A percentile compares a stretch with the other conserved stretches of the same genome.
phyloP scores from a whole-genome alignment of 2,113 vertebrate genomes.

The Pithys albifrons region DNA sequence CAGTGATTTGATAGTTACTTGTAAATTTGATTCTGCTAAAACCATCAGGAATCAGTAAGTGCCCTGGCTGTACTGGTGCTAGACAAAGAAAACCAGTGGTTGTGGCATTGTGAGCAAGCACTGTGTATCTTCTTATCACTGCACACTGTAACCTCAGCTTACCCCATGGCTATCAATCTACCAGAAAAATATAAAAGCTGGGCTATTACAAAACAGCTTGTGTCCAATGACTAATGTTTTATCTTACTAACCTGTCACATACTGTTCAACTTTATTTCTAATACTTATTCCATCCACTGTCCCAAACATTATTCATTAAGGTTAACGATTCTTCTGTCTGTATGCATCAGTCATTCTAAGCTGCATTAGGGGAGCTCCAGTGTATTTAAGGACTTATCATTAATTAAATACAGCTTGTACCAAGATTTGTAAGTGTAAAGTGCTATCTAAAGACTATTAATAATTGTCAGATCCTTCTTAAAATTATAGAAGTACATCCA shows the following conservation, averaged over 20 bases:
- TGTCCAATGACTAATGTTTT: neutral
- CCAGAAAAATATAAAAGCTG: neutral
- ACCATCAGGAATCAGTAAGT: neutral
- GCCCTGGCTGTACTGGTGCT: neutral
- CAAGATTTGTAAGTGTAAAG: constrained; percentile 25
- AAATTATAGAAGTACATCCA: neutral
- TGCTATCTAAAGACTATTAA: neutral
- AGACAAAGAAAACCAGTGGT: neutral
- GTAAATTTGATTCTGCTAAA: neutral
- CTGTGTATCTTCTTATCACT: fast-evolving
- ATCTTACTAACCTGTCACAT: neutral
- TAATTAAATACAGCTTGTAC: constrained; percentile 10
- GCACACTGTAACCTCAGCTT: neutral
- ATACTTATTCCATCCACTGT: neutral
- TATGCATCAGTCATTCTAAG: constrained; percentile 16
- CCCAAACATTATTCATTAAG: constrained; percentile 6
- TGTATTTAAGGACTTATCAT: constrained; percentile 13
- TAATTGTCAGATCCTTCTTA: neutral
- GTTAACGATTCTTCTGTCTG: neutral
- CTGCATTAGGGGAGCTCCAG: neutral
- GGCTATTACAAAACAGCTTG: neutral
- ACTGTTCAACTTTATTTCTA: neutral
- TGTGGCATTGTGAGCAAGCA: neutral
- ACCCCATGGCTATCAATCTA: neutral
- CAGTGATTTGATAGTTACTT: neutral